Percentiles rank a stretch among this genome's conserved stretches.
phyloP scores from a whole-genome alignment of 2,888 invertebrate species.

The Andrena bucephala region DNA sequence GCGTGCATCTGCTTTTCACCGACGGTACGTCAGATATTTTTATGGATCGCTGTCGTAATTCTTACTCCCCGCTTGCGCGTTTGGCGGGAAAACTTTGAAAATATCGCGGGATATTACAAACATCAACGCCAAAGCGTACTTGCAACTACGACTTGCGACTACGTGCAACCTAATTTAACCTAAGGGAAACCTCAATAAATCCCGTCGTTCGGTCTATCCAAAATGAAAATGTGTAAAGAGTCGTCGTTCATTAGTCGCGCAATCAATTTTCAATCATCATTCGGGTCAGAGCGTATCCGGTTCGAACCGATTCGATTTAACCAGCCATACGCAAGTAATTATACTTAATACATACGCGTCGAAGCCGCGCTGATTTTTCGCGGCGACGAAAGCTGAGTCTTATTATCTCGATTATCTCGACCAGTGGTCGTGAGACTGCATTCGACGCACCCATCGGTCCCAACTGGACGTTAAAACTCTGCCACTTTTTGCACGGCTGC shows the following conservation, averaged over 20 bases:
- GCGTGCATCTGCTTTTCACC: slow-evolving; percentile 18
- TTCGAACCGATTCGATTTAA: slow-evolving; percentile 48
- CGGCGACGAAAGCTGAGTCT: slow-evolving; percentile 20
- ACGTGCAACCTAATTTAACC: not conserved
- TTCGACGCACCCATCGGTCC: not conserved
- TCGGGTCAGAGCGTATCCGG: slow-evolving; percentile 42
- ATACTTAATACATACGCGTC: slow-evolving; percentile 1
- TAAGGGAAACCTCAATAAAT: not conserved
- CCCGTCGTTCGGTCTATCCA: not conserved
- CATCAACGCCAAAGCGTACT: not conserved
- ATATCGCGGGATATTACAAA: not conserved
- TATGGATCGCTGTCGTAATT: slow-evolving; percentile 20
- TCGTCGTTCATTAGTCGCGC: slow-evolving; percentile 35
- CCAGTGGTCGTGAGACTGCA: not conserved
- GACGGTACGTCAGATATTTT: slow-evolving; percentile 9
- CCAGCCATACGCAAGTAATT: slow-evolving; percentile 46
- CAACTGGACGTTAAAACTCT: not conserved
- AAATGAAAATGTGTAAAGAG: not conserved
- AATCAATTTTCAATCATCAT: slow-evolving; percentile 33
- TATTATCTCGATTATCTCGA: slow-evolving; percentile 17
- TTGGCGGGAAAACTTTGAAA: not conserved
- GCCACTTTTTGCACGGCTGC: not conserved
- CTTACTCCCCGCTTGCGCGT: not conserved
- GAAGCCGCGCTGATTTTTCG: slow-evolving; percentile 18
- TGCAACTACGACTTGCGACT: too few species aligned